These are phyloP conservation scores for Cherax quadricarinatus DNA, from an alignment of 1,140 invertebrate genomes.

Conservation along the genomic window DNA sequence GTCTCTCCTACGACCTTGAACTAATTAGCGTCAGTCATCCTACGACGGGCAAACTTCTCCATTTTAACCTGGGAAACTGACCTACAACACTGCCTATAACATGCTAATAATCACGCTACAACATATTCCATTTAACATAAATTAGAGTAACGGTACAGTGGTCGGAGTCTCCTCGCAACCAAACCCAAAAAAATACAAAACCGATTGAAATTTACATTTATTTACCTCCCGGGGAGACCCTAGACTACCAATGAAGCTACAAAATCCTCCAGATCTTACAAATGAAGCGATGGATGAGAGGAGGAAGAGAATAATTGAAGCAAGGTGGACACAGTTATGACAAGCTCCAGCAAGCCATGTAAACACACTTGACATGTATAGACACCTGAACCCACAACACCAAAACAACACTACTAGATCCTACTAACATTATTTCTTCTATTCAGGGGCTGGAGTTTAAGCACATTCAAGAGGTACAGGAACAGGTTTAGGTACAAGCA, in stretches of 20 bases:
- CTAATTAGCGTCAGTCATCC: no score
- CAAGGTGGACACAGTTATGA: not conserved
- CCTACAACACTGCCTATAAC: not conserved
- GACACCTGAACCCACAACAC: conserved; percentile 2
- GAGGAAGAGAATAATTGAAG: not conserved
- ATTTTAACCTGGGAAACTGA: no score
- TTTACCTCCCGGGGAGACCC: no score
- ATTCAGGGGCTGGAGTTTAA: no score
- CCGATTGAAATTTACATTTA: no score
- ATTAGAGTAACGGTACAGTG: not conserved
- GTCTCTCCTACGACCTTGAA: no score
- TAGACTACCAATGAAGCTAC: no score
- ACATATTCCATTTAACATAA: not conserved
- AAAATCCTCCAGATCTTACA: not conserved
- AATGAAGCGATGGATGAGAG: not conserved
- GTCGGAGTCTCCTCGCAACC: not conserved
- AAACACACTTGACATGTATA: conserved; percentile 65
- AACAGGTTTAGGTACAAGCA: no score
- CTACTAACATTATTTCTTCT: not conserved
- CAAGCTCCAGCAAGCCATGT: conserved; percentile 35
- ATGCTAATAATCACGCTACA: no score
- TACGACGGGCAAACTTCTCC: no score
- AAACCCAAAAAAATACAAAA: not conserved
- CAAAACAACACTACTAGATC: not conserved
- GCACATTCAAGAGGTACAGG: no score